phyloP scores from a whole-genome alignment of 2,113 vertebrate genomes.

The Podarcis raffonei region DNA sequence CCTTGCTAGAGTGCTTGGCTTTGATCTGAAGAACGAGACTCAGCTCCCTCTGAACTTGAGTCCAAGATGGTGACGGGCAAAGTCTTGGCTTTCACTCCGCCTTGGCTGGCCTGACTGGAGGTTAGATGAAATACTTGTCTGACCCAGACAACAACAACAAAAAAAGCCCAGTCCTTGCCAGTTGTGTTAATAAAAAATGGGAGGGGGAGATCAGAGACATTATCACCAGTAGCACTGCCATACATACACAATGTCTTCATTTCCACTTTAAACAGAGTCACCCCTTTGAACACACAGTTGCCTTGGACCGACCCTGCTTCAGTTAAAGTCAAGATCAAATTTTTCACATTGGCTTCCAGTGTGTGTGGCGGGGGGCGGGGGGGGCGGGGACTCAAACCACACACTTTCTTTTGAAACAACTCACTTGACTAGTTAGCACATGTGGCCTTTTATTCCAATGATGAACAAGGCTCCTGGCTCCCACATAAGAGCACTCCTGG shows the following conservation, averaged over 20 bases:
- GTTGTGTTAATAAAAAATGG: constrained; percentile 17
- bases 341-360: neutral
- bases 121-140: constrained; percentile 69
- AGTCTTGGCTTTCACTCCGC: constrained; percentile 65
- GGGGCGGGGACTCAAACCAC: neutral
- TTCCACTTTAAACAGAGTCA: constrained; percentile 6
- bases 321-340: neutral
- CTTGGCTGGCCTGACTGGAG: constrained; percentile 59
- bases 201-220: neutral
- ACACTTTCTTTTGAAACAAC: neutral
- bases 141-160: constrained; percentile 34
- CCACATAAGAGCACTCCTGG: neutral
- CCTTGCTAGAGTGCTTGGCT: constrained; percentile 69
- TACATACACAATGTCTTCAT: constrained; percentile 8
- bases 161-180: constrained; percentile 33
- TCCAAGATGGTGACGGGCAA: constrained; percentile 78
- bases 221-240: neutral
- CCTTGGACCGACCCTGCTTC: constrained; percentile 33
- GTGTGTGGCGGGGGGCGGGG: too few species aligned
- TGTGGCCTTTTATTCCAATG: neutral
- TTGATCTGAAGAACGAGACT: constrained; percentile 75
- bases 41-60: constrained; percentile 72
- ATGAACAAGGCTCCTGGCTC: neutral
- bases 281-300: neutral
- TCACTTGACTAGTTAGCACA: neutral